phyloP scores from a whole-genome alignment of 2,888 invertebrate species.

The Sminthurinus aureus region DNA sequence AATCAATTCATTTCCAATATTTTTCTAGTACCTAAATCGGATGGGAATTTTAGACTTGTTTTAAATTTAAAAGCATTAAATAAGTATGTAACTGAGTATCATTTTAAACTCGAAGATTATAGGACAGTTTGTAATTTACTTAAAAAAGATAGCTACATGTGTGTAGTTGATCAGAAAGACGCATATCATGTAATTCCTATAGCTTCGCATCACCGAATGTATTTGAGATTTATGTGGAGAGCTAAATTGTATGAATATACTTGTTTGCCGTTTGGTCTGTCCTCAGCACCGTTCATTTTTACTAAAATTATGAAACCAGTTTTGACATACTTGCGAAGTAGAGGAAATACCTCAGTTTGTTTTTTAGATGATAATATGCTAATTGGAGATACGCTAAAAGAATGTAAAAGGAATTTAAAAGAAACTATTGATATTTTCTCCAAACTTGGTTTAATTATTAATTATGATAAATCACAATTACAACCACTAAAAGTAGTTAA shows the following conservation, averaged over 20 bases:
- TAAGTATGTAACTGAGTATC: constrained; percentile 20
- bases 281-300: constrained; percentile 32
- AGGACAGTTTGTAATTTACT: constrained; percentile 32
- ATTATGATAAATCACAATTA: neutral
- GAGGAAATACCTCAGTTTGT: constrained; percentile 16
- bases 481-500: neutral
- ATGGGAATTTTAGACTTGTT: constrained; percentile 34
- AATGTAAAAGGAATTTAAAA: neutral
- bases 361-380: constrained; percentile 36
- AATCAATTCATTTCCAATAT: too few species aligned
- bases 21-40: constrained; percentile 41
- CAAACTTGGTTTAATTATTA: constrained; percentile 15
- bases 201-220: constrained; percentile 25
- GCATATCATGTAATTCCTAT: constrained; percentile 42
- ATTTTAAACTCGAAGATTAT: constrained; percentile 48
- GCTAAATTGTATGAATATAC: constrained; percentile 27
- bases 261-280: constrained; percentile 43
- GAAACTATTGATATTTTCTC: neutral
- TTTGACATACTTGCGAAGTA: neutral
- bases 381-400: too few species aligned
- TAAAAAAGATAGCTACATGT: constrained; percentile 1
- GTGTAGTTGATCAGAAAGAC: constrained; percentile 41
- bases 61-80: constrained; percentile 47
- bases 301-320: constrained; percentile 42
- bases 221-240: constrained; percentile 39